Evolutionary conservation across 53 echinoderm and acorn worm species (phyloP).

Genomic region (Apostichopus leukothele): DNA sequence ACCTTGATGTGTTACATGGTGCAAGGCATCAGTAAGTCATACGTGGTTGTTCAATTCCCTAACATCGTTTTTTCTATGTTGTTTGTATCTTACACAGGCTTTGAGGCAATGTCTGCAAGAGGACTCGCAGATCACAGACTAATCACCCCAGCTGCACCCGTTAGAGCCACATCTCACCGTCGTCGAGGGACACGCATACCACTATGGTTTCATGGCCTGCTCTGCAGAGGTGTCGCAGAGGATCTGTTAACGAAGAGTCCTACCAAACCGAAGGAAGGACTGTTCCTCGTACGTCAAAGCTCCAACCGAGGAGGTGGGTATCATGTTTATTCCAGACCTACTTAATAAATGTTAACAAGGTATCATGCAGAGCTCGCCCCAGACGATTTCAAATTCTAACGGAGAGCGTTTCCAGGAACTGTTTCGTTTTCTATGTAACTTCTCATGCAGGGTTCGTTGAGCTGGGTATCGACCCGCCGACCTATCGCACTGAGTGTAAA

Average conservation of each 20-base stretch:
- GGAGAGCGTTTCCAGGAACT: neutral
- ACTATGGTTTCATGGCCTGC: conserved; percentile 92
- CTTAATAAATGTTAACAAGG: neutral
- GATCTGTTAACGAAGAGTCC: conserved; percentile 85
- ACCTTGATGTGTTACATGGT: too few relatives aligned
- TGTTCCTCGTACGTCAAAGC: conserved; percentile 92
- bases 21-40: too few relatives aligned
- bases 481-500: too few relatives aligned
- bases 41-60: too few relatives aligned
- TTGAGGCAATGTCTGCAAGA: conserved; percentile 46
- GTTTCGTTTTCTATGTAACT: neutral
- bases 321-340: neutral
- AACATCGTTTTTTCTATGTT: too few relatives aligned
- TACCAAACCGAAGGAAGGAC: conserved; percentile 58
- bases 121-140: conserved; percentile 15
- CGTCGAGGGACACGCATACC: conserved; percentile 55
- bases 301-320: conserved; percentile 92
- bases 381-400: neutral
- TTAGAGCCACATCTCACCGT: neutral
- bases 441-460: neutral
- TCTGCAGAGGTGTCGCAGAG: conserved; percentile 84
- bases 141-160: conserved; percentile 21
- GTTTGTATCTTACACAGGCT: conserved; percentile 2
- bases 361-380: neutral
- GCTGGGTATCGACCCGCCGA: too few relatives aligned